These are phyloP conservation scores for Harpagoxenus sublaevis DNA, from an alignment of 2,888 invertebrate genomes.

Conservation along the genomic window DNA sequence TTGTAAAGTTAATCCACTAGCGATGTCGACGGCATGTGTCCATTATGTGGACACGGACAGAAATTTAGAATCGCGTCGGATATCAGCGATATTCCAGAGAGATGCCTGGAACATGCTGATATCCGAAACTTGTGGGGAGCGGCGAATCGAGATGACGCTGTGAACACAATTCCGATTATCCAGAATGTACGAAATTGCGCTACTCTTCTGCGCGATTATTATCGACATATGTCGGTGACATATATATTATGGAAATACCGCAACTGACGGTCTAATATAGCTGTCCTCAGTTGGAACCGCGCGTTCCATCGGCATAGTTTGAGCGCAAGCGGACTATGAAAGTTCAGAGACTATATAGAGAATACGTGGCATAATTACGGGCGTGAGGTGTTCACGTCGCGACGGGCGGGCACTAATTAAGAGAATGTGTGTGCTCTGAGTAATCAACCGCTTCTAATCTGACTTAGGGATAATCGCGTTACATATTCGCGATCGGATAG, in stretches of 20 bases:
- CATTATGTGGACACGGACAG: neutral
- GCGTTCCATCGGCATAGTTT: neutral
- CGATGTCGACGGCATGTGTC: neutral
- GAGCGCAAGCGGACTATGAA: neutral
- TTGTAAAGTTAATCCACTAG: constrained; percentile 25
- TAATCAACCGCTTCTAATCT: neutral
- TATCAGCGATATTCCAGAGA: too few relatives aligned
- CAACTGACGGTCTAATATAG: neutral
- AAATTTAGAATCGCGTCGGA: neutral
- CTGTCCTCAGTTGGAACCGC: neutral
- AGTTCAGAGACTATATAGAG: neutral
- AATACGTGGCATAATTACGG: constrained; percentile 44
- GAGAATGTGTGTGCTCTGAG: constrained; percentile 34
- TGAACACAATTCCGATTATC: neutral
- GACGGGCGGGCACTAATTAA: constrained; percentile 49
- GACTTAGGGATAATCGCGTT: constrained; percentile 2
- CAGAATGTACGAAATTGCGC: neutral
- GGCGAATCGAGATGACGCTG: neutral
- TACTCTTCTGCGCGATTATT: neutral
- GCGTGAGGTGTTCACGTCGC: constrained; percentile 2
- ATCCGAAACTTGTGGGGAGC: neutral
- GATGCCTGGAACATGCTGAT: neutral
- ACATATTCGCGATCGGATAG: neutral
- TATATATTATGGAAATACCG: constrained; percentile 9
- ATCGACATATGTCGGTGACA: constrained; percentile 15